These are phyloP conservation scores for Vulpes vulpes DNA, from an alignment of 2,113 vertebrate genomes.

Conservation along the genomic window DNA sequence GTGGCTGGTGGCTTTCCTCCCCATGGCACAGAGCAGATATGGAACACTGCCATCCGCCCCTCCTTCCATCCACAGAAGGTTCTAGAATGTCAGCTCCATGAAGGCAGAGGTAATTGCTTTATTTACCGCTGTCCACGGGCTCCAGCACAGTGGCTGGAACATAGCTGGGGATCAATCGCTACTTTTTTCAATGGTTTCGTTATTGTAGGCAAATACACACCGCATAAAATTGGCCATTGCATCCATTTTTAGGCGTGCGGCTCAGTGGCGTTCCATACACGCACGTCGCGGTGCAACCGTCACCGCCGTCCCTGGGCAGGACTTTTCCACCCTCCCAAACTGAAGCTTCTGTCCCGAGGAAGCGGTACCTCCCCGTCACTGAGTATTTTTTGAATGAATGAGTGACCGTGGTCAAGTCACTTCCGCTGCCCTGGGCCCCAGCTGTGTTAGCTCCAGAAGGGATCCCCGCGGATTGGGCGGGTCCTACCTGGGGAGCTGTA, in stretches of 20 bases:
- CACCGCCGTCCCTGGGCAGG: fast-evolving
- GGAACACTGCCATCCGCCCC: fast-evolving
- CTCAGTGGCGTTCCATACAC: neutral
- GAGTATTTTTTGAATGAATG: neutral
- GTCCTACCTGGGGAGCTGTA: neutral
- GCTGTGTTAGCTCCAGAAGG: neutral
- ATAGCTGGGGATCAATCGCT: neutral
- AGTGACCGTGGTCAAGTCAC: neutral
- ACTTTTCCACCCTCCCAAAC: neutral
- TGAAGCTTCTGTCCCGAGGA: neutral
- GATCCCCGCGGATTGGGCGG: fast-evolving
- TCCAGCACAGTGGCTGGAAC: neutral
- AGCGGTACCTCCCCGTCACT: neutral
- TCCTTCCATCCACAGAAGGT: neutral
- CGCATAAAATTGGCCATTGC: neutral
- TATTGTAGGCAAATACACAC: neutral
- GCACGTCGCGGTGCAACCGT: fast-evolving
- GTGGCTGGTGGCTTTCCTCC: neutral
- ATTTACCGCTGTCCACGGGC: neutral
- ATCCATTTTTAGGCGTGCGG: neutral
- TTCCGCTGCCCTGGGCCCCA: neutral
- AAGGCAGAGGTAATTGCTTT: neutral
- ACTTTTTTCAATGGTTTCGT: neutral
- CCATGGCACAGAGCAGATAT: neutral
- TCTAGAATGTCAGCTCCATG: neutral